Percentiles rank a stretch among this genome's conserved stretches.
These are phyloP conservation scores for Microplitis mediator DNA, from an alignment of 1,140 invertebrate species.

Conservation along the genomic window DNA sequence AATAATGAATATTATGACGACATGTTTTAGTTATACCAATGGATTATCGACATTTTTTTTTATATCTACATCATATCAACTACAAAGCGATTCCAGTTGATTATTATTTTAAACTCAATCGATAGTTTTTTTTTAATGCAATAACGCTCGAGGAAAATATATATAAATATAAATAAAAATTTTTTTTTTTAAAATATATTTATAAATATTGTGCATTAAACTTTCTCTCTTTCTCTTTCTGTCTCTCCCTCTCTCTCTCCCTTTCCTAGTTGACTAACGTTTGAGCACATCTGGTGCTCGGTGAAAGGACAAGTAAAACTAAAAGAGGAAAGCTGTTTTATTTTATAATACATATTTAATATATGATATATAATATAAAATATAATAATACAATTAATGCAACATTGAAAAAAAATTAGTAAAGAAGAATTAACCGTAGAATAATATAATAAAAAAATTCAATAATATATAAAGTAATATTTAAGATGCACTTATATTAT, in stretches of 20 bases:
- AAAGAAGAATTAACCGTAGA: not conserved
- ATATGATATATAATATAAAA: not conserved
- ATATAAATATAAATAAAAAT: too few species aligned
- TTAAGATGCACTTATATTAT: not conserved
- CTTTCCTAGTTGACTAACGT: not conserved
- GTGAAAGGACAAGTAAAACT: not conserved
- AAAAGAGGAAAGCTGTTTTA: not conserved
- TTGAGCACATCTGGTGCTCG: not conserved
- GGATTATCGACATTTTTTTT: not conserved
- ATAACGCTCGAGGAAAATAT: too few species aligned
- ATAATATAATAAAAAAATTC: not conserved
- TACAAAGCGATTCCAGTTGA: too few species aligned
- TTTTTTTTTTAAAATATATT: too few species aligned
- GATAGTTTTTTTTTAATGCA: too few species aligned
- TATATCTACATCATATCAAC: not conserved
- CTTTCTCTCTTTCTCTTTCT: too few species aligned
- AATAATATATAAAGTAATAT: not conserved
- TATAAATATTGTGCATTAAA: too few species aligned
- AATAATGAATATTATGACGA: too few species aligned
- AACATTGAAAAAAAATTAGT: not conserved
- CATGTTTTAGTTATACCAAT: too few species aligned
- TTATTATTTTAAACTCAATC: too few species aligned
- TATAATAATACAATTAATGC: not conserved
- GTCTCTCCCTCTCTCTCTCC: too few species aligned
- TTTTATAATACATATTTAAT: not conserved